These are phyloP conservation scores for Danio jaintianensis DNA, from an alignment of 2,797 vertebrate species.

Conservation along the genomic window DNA sequence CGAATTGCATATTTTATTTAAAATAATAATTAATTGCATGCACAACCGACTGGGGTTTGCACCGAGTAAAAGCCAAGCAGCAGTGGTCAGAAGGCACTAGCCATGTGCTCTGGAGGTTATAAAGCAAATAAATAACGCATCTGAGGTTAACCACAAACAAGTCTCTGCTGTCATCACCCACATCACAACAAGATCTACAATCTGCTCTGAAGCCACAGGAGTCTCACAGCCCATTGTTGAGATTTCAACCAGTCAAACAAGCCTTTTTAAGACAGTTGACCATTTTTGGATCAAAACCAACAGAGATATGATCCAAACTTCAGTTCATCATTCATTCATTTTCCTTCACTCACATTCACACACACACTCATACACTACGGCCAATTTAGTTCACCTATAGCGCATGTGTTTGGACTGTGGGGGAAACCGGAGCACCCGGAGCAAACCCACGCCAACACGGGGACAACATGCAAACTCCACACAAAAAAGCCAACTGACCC, in stretches of 20 bases:
- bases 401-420: too few relatives aligned
- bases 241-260: background rate
- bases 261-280: conserved; percentile 2
- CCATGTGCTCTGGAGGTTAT: conserved; percentile 7
- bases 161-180: conserved; percentile 26
- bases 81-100: conserved; percentile 4
- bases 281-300: conserved; percentile 18
- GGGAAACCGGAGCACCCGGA: too few relatives aligned
- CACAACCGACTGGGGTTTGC: background rate
- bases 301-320: background rate
- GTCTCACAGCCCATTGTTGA: background rate
- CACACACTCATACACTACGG: too few relatives aligned
- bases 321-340: too few relatives aligned
- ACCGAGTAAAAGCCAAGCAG: background rate
- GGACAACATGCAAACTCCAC: too few relatives aligned
- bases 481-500: too few relatives aligned
- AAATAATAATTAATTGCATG: background rate
- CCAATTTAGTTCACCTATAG: too few relatives aligned
- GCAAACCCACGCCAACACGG: too few relatives aligned
- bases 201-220: background rate
- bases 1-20: too few relatives aligned
- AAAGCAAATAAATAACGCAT: conserved; percentile 30
- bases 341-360: too few relatives aligned
- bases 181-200: background rate
- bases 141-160: conserved; percentile 29